Percentiles rank a stretch among this genome's conserved stretches.
Conservation (phyloP, 2,888 invertebrate species). For the Drosophila rubida region DNA sequence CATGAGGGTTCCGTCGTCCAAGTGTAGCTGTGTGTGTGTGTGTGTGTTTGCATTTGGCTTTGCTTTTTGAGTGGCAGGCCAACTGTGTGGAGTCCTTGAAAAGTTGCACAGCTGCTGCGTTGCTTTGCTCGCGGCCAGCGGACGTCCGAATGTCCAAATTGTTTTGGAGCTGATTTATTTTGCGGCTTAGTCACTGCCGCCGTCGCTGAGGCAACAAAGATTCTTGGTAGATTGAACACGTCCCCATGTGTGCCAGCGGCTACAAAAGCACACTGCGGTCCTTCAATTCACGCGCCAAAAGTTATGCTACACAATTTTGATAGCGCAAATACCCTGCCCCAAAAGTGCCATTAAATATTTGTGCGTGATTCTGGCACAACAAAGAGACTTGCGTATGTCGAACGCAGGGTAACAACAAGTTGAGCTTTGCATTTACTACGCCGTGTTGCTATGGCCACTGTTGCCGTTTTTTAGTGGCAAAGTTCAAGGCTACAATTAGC, state of each 20-base stretch:
- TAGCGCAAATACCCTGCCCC: neutral
- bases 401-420: constrained; percentile 15
- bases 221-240: constrained; percentile 56
- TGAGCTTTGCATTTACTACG: too few species aligned
- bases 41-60: constrained; percentile 18
- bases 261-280: neutral
- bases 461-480: constrained; percentile 6
- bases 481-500: constrained; percentile 65
- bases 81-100: constrained; percentile 55
- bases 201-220: constrained; percentile 31
- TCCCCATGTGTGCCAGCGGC: constrained; percentile 17
- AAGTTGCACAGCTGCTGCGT: constrained; percentile 36
- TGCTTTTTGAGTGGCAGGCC: constrained; percentile 25
- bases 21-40: neutral
- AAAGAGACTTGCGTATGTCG: neutral
- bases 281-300: constrained; percentile 19
- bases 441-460: neutral
- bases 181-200: constrained; percentile 32
- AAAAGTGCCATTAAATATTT: neutral
- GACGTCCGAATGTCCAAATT: constrained; percentile 31
- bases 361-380: neutral
- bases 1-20: constrained; percentile 17
- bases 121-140: constrained; percentile 1
- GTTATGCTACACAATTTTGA: constrained; percentile 21
- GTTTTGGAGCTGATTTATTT: constrained; percentile 37